Evolutionary conservation across 2,113 vertebrate genomes (phyloP).

Genomic region (Cinclus cinclus): DNA sequence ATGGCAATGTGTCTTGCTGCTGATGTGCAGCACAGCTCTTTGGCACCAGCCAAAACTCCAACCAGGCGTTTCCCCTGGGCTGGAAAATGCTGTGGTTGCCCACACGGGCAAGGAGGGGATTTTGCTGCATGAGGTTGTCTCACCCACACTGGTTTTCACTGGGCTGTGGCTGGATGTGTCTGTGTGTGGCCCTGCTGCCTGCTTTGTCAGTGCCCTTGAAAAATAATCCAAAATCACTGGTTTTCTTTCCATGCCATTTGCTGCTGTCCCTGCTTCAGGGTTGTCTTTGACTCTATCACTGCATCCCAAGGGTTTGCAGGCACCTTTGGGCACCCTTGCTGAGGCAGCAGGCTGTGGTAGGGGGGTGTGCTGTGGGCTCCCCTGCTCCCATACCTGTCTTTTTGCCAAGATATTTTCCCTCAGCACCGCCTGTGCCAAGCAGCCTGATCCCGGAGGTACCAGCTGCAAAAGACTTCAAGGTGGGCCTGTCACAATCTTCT

Average conservation of each 20-base stretch:
- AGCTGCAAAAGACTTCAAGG: not conserved
- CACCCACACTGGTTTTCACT: not conserved
- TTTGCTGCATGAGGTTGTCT: not conserved
- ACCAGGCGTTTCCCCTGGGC: not conserved
- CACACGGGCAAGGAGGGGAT: not conserved
- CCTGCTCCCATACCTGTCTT: not conserved
- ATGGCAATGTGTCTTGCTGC: accelerated
- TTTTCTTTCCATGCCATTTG: not conserved
- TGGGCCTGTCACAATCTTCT: not conserved
- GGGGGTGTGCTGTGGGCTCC: not conserved
- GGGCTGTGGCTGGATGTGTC: not conserved
- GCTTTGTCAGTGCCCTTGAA: not conserved
- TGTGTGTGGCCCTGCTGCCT: not conserved
- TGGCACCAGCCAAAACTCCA: not conserved
- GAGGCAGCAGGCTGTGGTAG: not conserved
- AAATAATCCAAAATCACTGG: not conserved
- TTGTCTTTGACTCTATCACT: not conserved
- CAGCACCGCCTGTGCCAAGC: not conserved
- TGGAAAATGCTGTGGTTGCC: not conserved
- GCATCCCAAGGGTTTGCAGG: not conserved
- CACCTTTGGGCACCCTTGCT: not conserved
- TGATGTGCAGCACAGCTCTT: not conserved
- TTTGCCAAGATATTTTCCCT: not conserved
- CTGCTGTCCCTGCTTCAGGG: not conserved
- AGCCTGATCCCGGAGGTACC: not conserved